phyloP scores from a whole-genome alignment of 2,888 invertebrate species.

The Monochamus alternatus region DNA sequence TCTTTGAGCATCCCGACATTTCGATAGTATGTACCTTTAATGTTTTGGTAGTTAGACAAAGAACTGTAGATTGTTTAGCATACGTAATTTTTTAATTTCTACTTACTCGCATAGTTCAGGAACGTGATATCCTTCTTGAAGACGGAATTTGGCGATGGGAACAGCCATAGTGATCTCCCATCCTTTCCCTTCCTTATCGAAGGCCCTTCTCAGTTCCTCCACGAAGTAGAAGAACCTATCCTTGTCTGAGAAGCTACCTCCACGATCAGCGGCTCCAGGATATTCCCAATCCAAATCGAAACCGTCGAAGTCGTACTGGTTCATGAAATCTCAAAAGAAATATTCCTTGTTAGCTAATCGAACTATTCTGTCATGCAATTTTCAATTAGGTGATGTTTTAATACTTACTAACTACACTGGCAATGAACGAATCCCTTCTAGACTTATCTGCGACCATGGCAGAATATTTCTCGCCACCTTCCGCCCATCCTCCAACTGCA shows the following conservation, averaged over 20 bases:
- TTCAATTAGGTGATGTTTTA: no score
- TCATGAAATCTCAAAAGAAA: constrained; percentile 77
- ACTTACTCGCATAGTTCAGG: constrained; percentile 90
- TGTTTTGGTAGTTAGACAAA: no score
- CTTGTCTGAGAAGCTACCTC: constrained; percentile 88
- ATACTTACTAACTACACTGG: constrained; percentile 79
- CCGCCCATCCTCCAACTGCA: constrained; percentile 93
- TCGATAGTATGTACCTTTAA: no score
- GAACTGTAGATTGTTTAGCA: not conserved
- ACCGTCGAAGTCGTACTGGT: constrained; percentile 86
- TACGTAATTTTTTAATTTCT: constrained; percentile 18
- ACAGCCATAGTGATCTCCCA: constrained; percentile 95
- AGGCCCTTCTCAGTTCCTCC: constrained; percentile 85
- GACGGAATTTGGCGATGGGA: constrained; percentile 88
- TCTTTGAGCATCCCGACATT: no score
- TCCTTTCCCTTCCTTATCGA: constrained; percentile 81
- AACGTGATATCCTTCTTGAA: constrained; percentile 93
- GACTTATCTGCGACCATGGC: constrained; percentile 83
- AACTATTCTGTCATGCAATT: no score
- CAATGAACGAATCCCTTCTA: constrained; percentile 81
- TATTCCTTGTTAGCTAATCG: no score
- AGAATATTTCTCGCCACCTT: constrained; percentile 91
- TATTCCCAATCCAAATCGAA: constrained; percentile 94
- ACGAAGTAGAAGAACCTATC: constrained; percentile 87
- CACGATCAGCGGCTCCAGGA: constrained; percentile 90